These are phyloP conservation scores for Aphidius colemani DNA, from an alignment of 2,888 invertebrate genomes.

Conservation along the genomic window DNA sequence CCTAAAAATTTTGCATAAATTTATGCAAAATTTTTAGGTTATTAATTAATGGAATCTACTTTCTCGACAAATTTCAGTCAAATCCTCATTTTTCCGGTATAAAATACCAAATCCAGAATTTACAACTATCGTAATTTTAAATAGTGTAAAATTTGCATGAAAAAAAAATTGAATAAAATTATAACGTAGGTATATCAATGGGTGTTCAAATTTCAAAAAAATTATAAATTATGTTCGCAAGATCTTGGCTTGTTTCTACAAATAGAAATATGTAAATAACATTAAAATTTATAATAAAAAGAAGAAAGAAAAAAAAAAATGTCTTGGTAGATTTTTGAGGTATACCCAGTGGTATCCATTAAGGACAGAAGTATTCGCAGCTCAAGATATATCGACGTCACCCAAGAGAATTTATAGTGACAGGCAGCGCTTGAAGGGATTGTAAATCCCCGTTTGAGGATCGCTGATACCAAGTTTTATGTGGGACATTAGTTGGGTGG, in stretches of 20 bases:
- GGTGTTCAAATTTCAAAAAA: not conserved
- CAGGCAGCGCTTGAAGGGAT: slow-evolving; percentile 60
- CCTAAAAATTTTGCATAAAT: not conserved
- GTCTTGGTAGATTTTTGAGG: slow-evolving; percentile 19
- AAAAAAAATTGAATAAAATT: too few relatives aligned
- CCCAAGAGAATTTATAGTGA: slow-evolving; percentile 57
- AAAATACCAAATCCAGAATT: not conserved
- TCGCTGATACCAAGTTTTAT: slow-evolving; percentile 62
- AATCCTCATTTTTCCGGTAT: too few relatives aligned
- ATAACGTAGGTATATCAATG: not conserved
- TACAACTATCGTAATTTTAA: not conserved
- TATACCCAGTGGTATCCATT: slow-evolving; percentile 51
- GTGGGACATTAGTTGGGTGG: slow-evolving; percentile 61
- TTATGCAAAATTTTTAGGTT: too few relatives aligned
- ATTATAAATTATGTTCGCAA: not conserved
- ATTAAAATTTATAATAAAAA: not conserved
- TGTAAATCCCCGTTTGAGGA: slow-evolving; percentile 62
- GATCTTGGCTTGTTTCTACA: too few relatives aligned
- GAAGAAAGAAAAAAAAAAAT: not conserved
- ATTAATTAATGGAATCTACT: too few relatives aligned
- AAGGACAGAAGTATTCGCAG: slow-evolving; percentile 58
- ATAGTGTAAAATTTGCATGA: not conserved
- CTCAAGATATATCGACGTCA: slow-evolving; percentile 59
- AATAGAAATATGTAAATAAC: too few relatives aligned
- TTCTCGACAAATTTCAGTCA: too few relatives aligned